phyloP scores from a whole-genome alignment of 1,140 invertebrate species.

The Cyclargus thomasi region DNA sequence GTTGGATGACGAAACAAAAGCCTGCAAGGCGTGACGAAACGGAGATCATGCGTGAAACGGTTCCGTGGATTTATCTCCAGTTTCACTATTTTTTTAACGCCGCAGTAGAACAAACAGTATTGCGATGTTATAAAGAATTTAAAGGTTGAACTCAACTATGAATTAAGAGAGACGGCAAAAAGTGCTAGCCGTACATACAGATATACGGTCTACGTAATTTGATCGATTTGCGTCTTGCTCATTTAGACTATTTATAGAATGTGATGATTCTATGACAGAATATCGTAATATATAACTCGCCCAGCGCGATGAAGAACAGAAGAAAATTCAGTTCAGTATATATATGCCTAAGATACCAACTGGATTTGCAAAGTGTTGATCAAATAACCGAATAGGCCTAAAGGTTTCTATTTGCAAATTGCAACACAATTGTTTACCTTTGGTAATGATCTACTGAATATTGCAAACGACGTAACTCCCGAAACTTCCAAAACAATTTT shows the following conservation, averaged over 20 bases:
- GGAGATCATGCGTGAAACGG: conserved; percentile 52
- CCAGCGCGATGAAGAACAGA: too few species aligned
- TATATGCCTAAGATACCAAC: too few species aligned
- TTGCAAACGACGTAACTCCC: not conserved
- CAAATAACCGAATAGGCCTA: not conserved
- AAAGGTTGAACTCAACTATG: not conserved
- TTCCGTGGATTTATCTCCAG: conserved; percentile 41
- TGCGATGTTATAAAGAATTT: not conserved
- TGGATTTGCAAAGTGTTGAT: too few species aligned
- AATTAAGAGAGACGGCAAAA: too few species aligned
- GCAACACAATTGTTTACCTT: conserved; percentile 1
- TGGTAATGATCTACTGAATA: conserved; percentile 10
- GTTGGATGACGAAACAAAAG: conserved; percentile 45
- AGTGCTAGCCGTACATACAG: too few species aligned
- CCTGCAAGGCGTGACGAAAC: conserved; percentile 45
- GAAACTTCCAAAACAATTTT: not conserved
- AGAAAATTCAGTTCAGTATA: too few species aligned
- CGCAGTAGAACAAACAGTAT: not conserved
- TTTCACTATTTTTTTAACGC: conserved; percentile 17
- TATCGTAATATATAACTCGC: too few species aligned
- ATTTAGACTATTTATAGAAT: too few species aligned
- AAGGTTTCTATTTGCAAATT: not conserved
- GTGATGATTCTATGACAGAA: too few species aligned
- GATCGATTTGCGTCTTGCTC: too few species aligned
- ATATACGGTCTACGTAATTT: too few species aligned